Evolutionary conservation across 1,140 invertebrate genomes (phyloP), one percentile per base, ranked within the genome.

Genomic region (Drosophila nasuta): DNA sequence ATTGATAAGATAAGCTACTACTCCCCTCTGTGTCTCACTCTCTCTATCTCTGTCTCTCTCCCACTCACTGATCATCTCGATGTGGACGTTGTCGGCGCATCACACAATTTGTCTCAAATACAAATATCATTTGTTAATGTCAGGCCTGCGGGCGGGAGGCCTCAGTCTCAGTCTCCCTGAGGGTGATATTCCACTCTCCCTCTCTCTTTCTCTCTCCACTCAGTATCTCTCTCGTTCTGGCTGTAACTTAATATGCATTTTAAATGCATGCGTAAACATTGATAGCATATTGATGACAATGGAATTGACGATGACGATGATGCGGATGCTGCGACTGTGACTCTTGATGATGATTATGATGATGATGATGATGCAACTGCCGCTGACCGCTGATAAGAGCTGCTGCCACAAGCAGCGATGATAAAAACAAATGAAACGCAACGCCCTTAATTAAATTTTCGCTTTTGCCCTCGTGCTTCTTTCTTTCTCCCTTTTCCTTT

Each of bases 101-200:
- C 80, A 81, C 51, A 85, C 78, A 89, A 89, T 90, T 89, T 89
- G 85, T 89, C 85, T 90, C 81, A 81, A 81, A 89, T 89, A 89
- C 86, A 89, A 89, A 89, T 89, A 81, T 89, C 86, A 89, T 89
- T 89, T 89, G 85, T 89, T 76, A 85, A 89, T 89, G 85, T 90
- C 85, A 74, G 71, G 69, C 54, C 81, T 83, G 85, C 78, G 77
- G 81, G 85, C 68, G 62, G 57, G 20, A 20, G 73, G 41, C 52
- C 75, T 10, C 35, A 8, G 35, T 38, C 35, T 13, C 20, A 59
- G 59, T 38, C 73, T 48, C 7, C 15, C 33, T 33, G 51, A 49
- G 73, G 73, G 60, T 64, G 52, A 62, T 58, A 49, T 59, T 33
- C 30, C 28, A 11, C 0, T n/a, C 6, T n/a, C 38, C 17, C 38